Evolutionary conservation across 2,113 vertebrate species (phyloP), one percentile per base, ranked within the genome.

Genomic region (Hippocampus comes): DNA sequence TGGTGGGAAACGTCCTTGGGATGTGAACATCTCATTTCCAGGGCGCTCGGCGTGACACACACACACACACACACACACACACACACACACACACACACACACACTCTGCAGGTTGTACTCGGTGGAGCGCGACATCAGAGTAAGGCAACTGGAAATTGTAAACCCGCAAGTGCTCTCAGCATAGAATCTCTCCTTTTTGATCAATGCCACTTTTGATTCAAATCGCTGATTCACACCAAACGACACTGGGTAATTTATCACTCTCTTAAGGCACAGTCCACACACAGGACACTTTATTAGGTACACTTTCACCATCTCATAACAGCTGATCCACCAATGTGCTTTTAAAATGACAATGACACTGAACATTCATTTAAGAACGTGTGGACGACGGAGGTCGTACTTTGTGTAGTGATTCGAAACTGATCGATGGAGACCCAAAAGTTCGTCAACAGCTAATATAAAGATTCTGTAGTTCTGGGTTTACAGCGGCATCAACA

Each of bases 11-110:
- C 83, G 90, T 90, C 90, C 90, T 91, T 91, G 90, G 83, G 86
- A 89, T 89, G 88, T 89, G 90, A 89, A 90, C 89, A 89, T 90
- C 89, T 91, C 89, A 90, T 91, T 90, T 87, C 86, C 34, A 53
- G 30, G 87, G 75, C 23, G 77, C 76, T 72, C 42, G 65, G 63
- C 59, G n/a, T 77, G 80, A 25, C 73, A 65, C 70, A 25, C 67
- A 53, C 53, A 27, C 68, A 59, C 55, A 59, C 67, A 41, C 71
- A 56, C 41, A 27, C 70, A 70, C 71, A 56, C 41, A 27, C 73
- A 70, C 71, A 57, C 48, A n/a, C 53, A 25, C 73, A 65, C 70
- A 25, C 63, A 59, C 53, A 34, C 68, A 59, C 55, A 63, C 67
- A 41, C 71, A 56, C 41, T 23, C 85, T 89, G 87, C 84, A 85